Percentiles rank a stretch among this genome's conserved stretches.
Evolutionary conservation across 2,113 vertebrate genomes (phyloP).

Genomic region (Mus musculus): GRCm39 chr16:53021501-53022000

Average conservation of each 20-base stretch:
- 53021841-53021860: conserved; percentile 78
- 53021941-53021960: conserved; percentile 55
- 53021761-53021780: conserved; percentile 62
- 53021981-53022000: conserved; percentile 62
- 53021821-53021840: conserved; percentile 69
- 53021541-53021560: not conserved
- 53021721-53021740: conserved; percentile 76
- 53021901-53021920: conserved; percentile 76
- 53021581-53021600: not conserved
- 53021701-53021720: conserved; percentile 73
- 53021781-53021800: conserved; percentile 69
- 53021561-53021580: conserved; percentile 33
- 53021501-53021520: not conserved
- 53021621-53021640: conserved; percentile 60
- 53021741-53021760: conserved; percentile 80
- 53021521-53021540: not conserved
- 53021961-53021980: conserved; percentile 69
- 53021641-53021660: conserved; percentile 61
- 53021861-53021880: conserved; percentile 80
- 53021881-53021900: conserved; percentile 70
- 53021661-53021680: not conserved
- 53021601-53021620: not conserved
- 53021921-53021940: conserved; percentile 76
- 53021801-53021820: conserved; percentile 65
- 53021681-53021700: conserved; percentile 37